These are phyloP conservation scores for Eristalis tenax DNA, from an alignment of 2,888 invertebrate genomes.

Conservation along the genomic window DNA sequence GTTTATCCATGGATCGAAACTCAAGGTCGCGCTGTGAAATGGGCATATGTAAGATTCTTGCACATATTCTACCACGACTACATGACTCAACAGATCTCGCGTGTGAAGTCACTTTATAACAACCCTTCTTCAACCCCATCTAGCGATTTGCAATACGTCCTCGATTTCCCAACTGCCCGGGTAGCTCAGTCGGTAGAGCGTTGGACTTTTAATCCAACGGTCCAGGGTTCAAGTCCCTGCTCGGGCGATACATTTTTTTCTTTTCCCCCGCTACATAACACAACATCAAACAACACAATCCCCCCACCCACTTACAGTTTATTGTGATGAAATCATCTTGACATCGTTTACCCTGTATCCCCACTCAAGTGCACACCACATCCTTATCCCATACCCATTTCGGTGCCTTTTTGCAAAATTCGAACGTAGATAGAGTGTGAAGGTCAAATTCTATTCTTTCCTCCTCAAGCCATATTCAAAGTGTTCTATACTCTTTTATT, in stretches of 20 bases:
- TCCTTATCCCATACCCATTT: neutral
- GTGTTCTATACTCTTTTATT: neutral
- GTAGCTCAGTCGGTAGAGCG: slow-evolving; percentile 72
- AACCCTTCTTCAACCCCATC: neutral
- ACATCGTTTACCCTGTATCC: slow-evolving; percentile 12
- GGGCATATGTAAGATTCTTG: too few species aligned
- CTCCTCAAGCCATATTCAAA: neutral
- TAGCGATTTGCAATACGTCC: slow-evolving; percentile 20
- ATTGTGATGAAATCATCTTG: slow-evolving; percentile 32
- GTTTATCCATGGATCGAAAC: too few species aligned
- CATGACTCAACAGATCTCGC: too few species aligned
- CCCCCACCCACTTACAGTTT: neutral
- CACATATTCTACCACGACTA: too few species aligned
- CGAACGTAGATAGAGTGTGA: slow-evolving; percentile 26
- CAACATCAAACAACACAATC: neutral
- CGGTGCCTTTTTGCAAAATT: neutral
- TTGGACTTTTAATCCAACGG: slow-evolving; percentile 72
- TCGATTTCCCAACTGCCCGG: slow-evolving; percentile 48
- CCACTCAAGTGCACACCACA: neutral
- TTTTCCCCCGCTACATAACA: neutral
- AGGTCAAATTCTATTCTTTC: slow-evolving; percentile 7
- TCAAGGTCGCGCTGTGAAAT: too few species aligned
- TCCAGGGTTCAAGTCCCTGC: slow-evolving; percentile 71
- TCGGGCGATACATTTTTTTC: slow-evolving; percentile 54
- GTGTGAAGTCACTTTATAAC: neutral